These are phyloP conservation scores for Erethizon dorsatum DNA, from an alignment of 2,797 vertebrate genomes.

Conservation along the genomic window DNA sequence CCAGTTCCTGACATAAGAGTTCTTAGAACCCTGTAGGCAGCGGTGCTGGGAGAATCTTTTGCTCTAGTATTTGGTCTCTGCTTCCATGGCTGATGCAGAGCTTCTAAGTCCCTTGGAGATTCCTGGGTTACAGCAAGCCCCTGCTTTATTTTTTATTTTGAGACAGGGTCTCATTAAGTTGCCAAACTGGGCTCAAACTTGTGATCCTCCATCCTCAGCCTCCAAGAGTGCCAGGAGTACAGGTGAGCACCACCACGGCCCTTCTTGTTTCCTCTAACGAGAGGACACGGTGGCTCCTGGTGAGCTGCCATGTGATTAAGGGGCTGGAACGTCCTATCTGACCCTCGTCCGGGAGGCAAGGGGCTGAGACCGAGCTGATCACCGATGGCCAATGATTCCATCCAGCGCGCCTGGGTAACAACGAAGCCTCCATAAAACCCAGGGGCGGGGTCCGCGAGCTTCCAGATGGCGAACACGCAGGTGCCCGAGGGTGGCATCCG, in stretches of 20 bases:
- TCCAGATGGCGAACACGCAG: not conserved
- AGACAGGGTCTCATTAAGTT: not conserved
- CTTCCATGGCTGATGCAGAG: not conserved
- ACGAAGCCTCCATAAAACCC: no score
- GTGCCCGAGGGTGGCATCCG: not conserved
- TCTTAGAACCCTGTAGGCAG: not conserved
- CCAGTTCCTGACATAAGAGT: not conserved
- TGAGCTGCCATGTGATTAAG: not conserved
- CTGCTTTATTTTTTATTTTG: not conserved
- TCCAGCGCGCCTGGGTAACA: rapidly evolving
- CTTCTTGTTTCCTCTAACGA: rapidly evolving
- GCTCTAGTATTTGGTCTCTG: not conserved
- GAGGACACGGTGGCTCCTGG: not conserved
- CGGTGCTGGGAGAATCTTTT: not conserved
- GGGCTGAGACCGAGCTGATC: not conserved
- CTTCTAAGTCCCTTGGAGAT: not conserved
- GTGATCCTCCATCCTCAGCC: not conserved
- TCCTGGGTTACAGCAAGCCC: not conserved
- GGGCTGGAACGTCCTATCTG: not conserved
- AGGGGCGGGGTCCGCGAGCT: not conserved
- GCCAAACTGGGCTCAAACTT: not conserved
- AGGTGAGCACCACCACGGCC: not conserved
- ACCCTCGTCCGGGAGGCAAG: no score
- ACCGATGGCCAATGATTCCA: not conserved
- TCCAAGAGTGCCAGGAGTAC: not conserved